Evolutionary conservation across 2,113 vertebrate species (phyloP).

Genomic region (Silurus meridionalis): DNA sequence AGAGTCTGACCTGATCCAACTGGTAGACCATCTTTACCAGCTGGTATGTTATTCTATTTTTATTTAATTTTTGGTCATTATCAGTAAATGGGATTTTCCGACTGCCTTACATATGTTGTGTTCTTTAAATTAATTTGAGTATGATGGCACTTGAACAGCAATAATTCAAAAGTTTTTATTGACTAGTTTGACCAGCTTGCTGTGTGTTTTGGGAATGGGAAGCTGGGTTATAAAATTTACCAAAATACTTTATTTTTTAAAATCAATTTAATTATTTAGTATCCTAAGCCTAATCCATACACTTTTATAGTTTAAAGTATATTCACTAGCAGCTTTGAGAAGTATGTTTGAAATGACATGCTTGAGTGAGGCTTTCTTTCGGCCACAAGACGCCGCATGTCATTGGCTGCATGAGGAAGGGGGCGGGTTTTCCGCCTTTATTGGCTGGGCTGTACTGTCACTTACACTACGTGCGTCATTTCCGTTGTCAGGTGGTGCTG

Average conservation of each 20-base stretch:
- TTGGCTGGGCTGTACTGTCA: constrained; percentile 66
- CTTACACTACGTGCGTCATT: constrained; percentile 75
- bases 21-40: background rate
- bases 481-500: constrained; percentile 85
- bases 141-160: background rate
- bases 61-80: too few species aligned
- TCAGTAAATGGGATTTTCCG: background rate
- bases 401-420: background rate
- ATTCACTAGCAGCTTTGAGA: background rate
- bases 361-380: background rate
- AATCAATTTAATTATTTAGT: background rate
- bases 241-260: too few species aligned
- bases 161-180: background rate
- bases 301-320: background rate
- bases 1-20: background rate
- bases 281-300: background rate
- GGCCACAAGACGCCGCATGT: constrained; percentile 3
- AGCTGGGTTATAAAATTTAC: background rate
- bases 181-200: background rate
- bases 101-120: background rate
- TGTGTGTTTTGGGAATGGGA: background rate
- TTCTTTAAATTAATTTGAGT: background rate
- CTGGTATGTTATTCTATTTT: background rate
- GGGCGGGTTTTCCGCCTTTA: constrained; percentile 40
- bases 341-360: background rate